These are phyloP conservation scores for Trichoplax adhaerens DNA, from an alignment of 37 sponge, comb jelly and placozoan species.

Conservation along the genomic window DNA sequence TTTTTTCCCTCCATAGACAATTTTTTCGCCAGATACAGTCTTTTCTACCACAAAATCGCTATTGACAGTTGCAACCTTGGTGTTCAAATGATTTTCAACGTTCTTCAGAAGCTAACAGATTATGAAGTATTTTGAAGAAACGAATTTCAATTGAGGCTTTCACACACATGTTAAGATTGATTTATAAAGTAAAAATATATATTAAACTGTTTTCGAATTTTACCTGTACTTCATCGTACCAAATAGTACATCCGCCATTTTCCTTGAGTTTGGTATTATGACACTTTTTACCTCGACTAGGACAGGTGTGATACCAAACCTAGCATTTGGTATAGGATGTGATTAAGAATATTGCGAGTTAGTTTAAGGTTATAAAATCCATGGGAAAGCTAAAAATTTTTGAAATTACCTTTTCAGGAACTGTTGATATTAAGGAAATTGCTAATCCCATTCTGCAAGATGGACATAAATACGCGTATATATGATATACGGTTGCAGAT, in stretches of 20 bases:
- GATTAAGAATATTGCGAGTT: neutral
- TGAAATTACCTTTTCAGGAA: slow-evolving; percentile 61
- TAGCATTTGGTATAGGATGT: neutral
- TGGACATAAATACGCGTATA: neutral
- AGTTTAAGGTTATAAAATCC: slow-evolving; percentile 3
- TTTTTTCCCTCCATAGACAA: slow-evolving; percentile 70
- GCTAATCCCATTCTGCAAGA: slow-evolving; percentile 78
- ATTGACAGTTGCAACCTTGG: slow-evolving; percentile 44
- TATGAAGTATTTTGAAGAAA: neutral
- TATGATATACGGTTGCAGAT: too few relatives aligned
- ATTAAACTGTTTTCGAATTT: neutral
- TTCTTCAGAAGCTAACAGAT: slow-evolving; percentile 36
- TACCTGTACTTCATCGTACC: slow-evolving; percentile 64
- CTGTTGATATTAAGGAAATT: slow-evolving; percentile 61
- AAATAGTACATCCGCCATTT: slow-evolving; percentile 85
- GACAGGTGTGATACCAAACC: slow-evolving; percentile 95
- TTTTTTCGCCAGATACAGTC: slow-evolving; percentile 83
- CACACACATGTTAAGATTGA: slow-evolving; percentile 23
- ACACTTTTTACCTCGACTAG: slow-evolving; percentile 69
- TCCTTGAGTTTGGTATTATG: slow-evolving; percentile 63
- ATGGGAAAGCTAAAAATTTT: too few relatives aligned
- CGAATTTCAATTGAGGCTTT: neutral
- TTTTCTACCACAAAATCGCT: slow-evolving; percentile 36
- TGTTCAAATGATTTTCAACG: slow-evolving; percentile 73
- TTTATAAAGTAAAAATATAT: neutral